A percentile compares a stretch with the other conserved stretches of the same genome.
Conservation (phyloP, 2,797 vertebrate genomes). For the Uromys caudimaculatus region DNA sequence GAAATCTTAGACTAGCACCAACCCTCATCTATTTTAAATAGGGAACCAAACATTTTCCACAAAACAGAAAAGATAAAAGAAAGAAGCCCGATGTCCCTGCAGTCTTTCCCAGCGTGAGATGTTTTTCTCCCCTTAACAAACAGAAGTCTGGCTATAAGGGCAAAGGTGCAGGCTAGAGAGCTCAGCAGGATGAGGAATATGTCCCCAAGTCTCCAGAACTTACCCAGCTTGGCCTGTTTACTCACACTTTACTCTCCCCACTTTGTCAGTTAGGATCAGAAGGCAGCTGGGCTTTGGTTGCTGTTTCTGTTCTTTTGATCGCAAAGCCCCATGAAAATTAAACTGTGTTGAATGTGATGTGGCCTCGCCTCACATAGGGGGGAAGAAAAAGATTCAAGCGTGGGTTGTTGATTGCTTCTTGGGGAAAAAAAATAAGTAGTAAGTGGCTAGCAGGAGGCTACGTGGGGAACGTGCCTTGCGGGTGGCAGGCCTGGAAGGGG, state of each 20-base stretch:
- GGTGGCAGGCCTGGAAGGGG: not conserved
- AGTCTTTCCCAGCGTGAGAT: constrained; percentile 15
- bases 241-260: constrained; percentile 57
- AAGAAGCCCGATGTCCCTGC: not conserved
- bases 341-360: constrained; percentile 30
- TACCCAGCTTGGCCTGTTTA: constrained; percentile 73
- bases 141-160: constrained; percentile 40
- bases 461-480: constrained; percentile 73
- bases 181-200: constrained; percentile 9
- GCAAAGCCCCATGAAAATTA: constrained; percentile 61
- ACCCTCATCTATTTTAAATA: not conserved
- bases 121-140: constrained; percentile 27
- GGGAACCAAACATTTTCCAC: not conserved
- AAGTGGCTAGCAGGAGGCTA: constrained; percentile 54
- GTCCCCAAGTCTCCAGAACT: constrained; percentile 61
- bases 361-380: not conserved
- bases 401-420: constrained; percentile 44
- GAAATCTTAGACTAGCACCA: not conserved
- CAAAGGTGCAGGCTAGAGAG: constrained; percentile 36
- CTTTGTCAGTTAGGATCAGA: constrained; percentile 58
- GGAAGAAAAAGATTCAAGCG: not conserved
- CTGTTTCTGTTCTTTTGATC: constrained; percentile 58
- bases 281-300: constrained; percentile 65
- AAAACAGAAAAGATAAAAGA: constrained; percentile 58
- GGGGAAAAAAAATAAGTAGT: constrained; percentile 44